Base-by-base conservation (phyloP, 2,797 vertebrate species). In the Phoxinus dragarum region DNA sequence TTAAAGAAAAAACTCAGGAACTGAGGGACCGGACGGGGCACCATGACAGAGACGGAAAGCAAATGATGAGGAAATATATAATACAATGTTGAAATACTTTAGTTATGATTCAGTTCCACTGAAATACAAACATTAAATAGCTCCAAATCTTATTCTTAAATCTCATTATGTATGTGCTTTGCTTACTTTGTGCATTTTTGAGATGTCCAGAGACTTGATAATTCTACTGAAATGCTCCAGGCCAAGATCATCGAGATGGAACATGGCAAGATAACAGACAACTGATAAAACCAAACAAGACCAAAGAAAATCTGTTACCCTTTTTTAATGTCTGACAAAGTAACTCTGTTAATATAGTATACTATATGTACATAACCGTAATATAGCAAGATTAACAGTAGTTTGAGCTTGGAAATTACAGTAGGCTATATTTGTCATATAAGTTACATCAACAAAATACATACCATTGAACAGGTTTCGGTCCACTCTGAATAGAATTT, bases 1-100 rank as follows among this genome's bases (percentile, higher is more conserved):
- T 94, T 95, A 92, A 99, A 97, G 93, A 98, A 96, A 94, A 99
- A 99, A 69, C 92, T 92, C 81, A 99, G 95, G 92, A 99, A 98
- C 98, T 99, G 89, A 86, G 7, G n/a, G 14, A 56, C 73, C 27
- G 38, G 59, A 59, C 38, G 71, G 34, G 47, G n/a, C 14, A 11
- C 44, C 44, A 12, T 34, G 42, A 36, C 49, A 61, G 36, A 82
- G 56, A 38, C 3, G 6, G 80, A 85, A 92, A 90, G 23, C 68
- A 88, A 87, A 88, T 49, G 23, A 80, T 66, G n/a, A 80, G 59
- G 5, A 64, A 74, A 42, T 36, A 16, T 44, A 79, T 7, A 44
- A 64, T 69, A 67, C 40, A 40, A 31, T 14, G 3, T 19, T 34
- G 8, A 27, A 27, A 54, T 66, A 44, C 17, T 80, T 66, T 67